A percentile compares a stretch with the other conserved stretches of the same genome.
Evolutionary conservation across 2,797 vertebrate genomes (phyloP).

Genomic region (Poecile montanus): DNA sequence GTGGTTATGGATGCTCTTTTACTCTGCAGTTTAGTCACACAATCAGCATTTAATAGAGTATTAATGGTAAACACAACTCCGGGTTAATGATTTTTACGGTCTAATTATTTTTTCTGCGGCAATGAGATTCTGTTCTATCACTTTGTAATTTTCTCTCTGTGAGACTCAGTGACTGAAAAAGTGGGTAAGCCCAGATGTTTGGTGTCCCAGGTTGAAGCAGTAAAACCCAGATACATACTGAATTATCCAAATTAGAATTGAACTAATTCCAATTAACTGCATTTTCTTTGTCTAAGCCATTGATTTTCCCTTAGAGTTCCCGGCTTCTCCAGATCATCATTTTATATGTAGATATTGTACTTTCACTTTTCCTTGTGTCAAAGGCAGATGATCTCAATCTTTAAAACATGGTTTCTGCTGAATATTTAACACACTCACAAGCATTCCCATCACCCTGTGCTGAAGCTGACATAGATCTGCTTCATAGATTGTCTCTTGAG

Average conservation of each 20-base stretch:
- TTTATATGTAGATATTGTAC: not conserved
- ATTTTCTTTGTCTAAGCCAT: not conserved
- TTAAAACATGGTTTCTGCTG: not conserved
- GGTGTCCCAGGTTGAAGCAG: not conserved
- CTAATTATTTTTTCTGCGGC: constrained; percentile 53
- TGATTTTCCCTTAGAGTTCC: not conserved
- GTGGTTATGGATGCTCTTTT: not conserved
- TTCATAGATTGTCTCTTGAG: not conserved
- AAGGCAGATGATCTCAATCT: not conserved
- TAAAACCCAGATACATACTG: not conserved
- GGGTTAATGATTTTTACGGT: constrained; percentile 58
- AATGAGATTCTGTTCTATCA: constrained; percentile 24
- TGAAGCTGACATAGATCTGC: not conserved
- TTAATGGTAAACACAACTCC: constrained; percentile 47
- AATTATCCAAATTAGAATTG: not conserved
- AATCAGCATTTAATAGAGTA: constrained; percentile 43
- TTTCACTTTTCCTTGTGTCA: constrained; percentile 5
- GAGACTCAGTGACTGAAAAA: not conserved
- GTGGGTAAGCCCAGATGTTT: not conserved
- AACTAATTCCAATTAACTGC: not conserved
- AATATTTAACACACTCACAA: not conserved
- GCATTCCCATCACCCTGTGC: not conserved
- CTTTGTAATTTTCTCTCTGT: constrained; percentile 25
- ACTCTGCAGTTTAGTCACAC: constrained; percentile 46
- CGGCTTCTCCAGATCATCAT: not conserved